These are phyloP conservation scores for Dryocosmus kuriphilus DNA, from an alignment of 2,888 invertebrate species.

Conservation along the genomic window DNA sequence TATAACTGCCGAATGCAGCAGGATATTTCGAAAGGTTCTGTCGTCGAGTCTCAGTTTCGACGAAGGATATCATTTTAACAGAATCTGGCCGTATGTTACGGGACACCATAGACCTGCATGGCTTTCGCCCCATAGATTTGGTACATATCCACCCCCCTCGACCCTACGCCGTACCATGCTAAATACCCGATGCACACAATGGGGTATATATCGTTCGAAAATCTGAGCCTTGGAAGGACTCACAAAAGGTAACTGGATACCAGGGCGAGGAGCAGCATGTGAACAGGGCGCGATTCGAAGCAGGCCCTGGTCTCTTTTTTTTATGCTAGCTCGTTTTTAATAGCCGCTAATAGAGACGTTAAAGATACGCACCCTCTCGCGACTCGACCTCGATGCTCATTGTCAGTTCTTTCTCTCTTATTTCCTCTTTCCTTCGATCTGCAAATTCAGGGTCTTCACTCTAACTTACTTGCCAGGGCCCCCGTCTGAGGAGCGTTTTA, in stretches of 20 bases:
- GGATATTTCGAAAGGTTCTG: conserved; percentile 21
- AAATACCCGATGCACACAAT: conserved; percentile 73
- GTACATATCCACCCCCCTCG: conserved; percentile 47
- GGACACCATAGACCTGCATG: conserved; percentile 65
- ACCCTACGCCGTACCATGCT: conserved; percentile 71
- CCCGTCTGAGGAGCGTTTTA: background rate
- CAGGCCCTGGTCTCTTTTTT: conserved; percentile 59
- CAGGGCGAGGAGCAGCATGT: conserved; percentile 65
- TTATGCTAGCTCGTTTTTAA: conserved; percentile 73
- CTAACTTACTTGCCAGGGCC: background rate
- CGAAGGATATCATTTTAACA: conserved; percentile 74
- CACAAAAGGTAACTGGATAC: conserved; percentile 77
- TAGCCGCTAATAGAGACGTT: conserved; percentile 78
- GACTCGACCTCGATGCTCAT: conserved; percentile 69
- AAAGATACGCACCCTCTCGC: conserved; percentile 74
- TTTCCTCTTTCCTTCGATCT: background rate
- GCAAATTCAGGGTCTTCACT: background rate
- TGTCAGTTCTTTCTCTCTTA: conserved; percentile 65
- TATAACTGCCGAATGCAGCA: background rate
- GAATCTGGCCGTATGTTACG: conserved; percentile 73
- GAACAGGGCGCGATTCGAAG: conserved; percentile 71
- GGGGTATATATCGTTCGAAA: conserved; percentile 70
- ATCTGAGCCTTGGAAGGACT: conserved; percentile 72
- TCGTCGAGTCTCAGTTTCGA: conserved; percentile 16
- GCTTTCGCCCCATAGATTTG: conserved; percentile 52